Conservation (phyloP, 2,113 vertebrate species). For the Tretioscincus oriximinensis region DNA sequence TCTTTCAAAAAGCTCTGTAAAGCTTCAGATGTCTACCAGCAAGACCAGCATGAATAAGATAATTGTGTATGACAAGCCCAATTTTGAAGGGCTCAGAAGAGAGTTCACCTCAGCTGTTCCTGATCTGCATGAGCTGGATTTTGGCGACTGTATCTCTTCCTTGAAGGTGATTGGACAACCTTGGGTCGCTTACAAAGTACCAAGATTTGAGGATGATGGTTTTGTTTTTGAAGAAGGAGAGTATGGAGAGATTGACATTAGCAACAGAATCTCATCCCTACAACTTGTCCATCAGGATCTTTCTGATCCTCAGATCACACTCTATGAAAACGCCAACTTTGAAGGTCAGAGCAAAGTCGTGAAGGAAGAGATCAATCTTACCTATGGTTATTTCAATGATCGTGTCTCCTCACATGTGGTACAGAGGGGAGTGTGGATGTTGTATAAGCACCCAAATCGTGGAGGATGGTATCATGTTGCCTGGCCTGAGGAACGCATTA, state of each 20-base stretch:
- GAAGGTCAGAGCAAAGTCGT: conserved; percentile 57
- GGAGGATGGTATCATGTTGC: conserved; percentile 61
- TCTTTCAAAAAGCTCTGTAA: neutral
- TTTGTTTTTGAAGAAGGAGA: conserved; percentile 58
- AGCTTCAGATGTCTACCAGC: rapidly evolving
- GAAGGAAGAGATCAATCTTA: conserved; percentile 65
- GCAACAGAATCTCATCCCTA: conserved; percentile 55
- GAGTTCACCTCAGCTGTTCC: conserved; percentile 61
- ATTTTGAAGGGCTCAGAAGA: conserved; percentile 63
- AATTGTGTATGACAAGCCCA: conserved; percentile 38
- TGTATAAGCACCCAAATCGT: conserved; percentile 56
- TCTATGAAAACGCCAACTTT: conserved; percentile 61
- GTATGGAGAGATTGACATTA: conserved; percentile 43
- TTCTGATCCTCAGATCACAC: conserved; percentile 61
- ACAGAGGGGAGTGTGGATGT: conserved; percentile 64
- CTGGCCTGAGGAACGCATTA: conserved; percentile 38
- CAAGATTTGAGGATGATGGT: conserved; percentile 46
- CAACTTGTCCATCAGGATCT: conserved; percentile 61
- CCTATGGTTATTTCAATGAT: conserved; percentile 57
- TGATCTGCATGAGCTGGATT: conserved; percentile 63
- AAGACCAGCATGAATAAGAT: conserved; percentile 57
- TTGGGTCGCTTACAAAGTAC: conserved; percentile 57
- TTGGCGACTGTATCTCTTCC: conserved; percentile 63
- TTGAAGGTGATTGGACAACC: conserved; percentile 69
- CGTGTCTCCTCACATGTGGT: conserved; percentile 60